phyloP scores from a whole-genome alignment of 2,797 vertebrate genomes.

The Enteromius trimaculatus region DNA sequence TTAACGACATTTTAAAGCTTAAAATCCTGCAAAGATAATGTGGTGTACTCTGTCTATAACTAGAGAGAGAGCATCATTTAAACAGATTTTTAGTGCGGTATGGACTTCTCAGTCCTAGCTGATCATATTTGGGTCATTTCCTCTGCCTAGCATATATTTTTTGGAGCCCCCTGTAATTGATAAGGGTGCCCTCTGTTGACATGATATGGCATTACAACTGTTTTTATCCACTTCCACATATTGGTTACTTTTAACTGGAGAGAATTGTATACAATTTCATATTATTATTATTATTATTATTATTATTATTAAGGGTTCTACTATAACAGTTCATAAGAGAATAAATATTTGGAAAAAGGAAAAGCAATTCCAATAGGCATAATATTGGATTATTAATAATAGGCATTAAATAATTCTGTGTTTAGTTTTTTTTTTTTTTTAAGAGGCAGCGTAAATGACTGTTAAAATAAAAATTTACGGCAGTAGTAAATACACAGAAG shows the following conservation, averaged over 20 bases:
- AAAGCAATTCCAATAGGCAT: background rate
- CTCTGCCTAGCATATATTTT: background rate
- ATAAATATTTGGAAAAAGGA: background rate
- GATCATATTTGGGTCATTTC: slow-evolving; percentile 37
- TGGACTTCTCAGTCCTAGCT: background rate
- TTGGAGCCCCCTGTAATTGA: slow-evolving; percentile 53
- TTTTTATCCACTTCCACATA: background rate
- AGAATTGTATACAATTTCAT: background rate
- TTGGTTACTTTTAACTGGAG: background rate
- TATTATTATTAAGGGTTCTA: background rate
- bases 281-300: background rate
- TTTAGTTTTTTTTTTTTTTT: no score
- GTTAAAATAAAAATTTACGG: background rate
- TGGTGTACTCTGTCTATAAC: background rate
- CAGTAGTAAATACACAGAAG: background rate
- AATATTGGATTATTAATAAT: no score
- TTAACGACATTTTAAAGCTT: slow-evolving; percentile 10
- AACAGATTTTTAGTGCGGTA: background rate
- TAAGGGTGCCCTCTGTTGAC: slow-evolving; percentile 66
- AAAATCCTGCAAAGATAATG: background rate
- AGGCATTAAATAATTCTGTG: background rate
- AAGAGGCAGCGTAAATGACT: background rate
- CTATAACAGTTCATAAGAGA: background rate
- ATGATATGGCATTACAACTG: slow-evolving; percentile 39
- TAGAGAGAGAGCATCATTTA: background rate